These are phyloP conservation scores for Chrysopa pallens DNA, from an alignment of 1,140 invertebrate species.

Conservation along the genomic window DNA sequence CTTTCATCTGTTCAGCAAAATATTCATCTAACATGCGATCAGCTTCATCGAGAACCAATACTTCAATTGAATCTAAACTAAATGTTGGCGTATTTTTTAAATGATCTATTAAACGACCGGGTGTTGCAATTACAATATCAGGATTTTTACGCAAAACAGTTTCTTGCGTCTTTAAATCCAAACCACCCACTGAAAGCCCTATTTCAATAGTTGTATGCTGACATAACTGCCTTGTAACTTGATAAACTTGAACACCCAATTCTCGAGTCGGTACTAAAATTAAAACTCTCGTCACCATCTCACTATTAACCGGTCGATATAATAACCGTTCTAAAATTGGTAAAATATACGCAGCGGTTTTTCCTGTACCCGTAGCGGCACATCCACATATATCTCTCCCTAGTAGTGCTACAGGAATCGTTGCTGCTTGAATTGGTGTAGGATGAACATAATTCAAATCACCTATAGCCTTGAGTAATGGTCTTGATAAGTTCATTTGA, in stretches of 20 bases:
- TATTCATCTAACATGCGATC: constrained; percentile 96
- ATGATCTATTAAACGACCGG: constrained; percentile 93
- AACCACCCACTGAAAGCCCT: constrained; percentile 73
- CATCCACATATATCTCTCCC: constrained; percentile 85
- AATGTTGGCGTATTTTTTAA: constrained; percentile 91
- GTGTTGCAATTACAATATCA: constrained; percentile 95
- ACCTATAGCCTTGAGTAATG: constrained; percentile 73
- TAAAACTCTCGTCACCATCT: constrained; percentile 65
- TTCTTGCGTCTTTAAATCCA: constrained; percentile 90
- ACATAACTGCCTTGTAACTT: constrained; percentile 78
- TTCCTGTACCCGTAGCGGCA: constrained; percentile 94
- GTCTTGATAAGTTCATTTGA: constrained; percentile 84
- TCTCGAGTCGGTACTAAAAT: constrained; percentile 94
- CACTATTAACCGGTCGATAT: constrained; percentile 44
- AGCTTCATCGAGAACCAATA: constrained; percentile 88
- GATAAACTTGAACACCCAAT: constrained; percentile 79
- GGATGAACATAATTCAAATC: constrained; percentile 79
- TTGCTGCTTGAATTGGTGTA: constrained; percentile 90
- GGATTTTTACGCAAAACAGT: constrained; percentile 72
- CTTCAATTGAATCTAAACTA: constrained; percentile 76
- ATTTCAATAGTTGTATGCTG: constrained; percentile 75
- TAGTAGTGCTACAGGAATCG: constrained; percentile 82
- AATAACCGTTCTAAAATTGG: constrained; percentile 88
- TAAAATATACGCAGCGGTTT: constrained; percentile 97
- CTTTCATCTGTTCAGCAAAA: constrained; percentile 96